phyloP scores from a whole-genome alignment of 2,113 vertebrate species.

The Oenanthe melanoleuca region DNA sequence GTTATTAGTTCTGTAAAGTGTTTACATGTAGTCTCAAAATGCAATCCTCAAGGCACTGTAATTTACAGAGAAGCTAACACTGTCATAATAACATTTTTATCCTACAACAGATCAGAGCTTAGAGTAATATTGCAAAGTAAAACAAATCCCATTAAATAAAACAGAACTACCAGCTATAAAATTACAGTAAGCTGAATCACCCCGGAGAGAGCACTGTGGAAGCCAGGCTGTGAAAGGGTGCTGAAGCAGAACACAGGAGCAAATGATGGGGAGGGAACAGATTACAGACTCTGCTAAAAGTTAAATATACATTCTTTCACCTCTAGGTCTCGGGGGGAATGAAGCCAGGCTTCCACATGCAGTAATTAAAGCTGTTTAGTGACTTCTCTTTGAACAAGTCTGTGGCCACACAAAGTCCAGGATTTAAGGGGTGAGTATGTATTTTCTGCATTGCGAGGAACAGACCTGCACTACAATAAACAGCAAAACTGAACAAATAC shows the following conservation, averaged over 20 bases:
- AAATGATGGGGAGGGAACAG: neutral
- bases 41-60: conserved; percentile 50
- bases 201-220: neutral
- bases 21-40: conserved; percentile 40
- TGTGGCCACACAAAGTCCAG: neutral
- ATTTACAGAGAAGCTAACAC: conserved; percentile 50
- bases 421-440: neutral
- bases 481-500: neutral
- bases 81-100: conserved; percentile 63
- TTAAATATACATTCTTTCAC: neutral
- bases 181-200: conserved; percentile 3
- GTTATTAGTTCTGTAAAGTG: conserved; percentile 66
- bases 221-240: neutral
- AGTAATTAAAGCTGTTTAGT: neutral
- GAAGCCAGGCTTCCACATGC: neutral
- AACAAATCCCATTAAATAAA: conserved; percentile 56
- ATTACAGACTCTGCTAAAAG: neutral
- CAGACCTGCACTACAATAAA: neutral
- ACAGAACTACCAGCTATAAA: neutral
- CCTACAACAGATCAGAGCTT: conserved; percentile 31
- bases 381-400: neutral
- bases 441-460: neutral
- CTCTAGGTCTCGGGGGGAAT: neutral
- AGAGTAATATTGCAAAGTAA: conserved; percentile 37
- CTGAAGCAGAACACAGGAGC: neutral